Percentiles rank a stretch among this genome's conserved stretches.
phyloP scores from a whole-genome alignment of 2,797 vertebrate genomes.

The Eidolon dupreanum region DNA sequence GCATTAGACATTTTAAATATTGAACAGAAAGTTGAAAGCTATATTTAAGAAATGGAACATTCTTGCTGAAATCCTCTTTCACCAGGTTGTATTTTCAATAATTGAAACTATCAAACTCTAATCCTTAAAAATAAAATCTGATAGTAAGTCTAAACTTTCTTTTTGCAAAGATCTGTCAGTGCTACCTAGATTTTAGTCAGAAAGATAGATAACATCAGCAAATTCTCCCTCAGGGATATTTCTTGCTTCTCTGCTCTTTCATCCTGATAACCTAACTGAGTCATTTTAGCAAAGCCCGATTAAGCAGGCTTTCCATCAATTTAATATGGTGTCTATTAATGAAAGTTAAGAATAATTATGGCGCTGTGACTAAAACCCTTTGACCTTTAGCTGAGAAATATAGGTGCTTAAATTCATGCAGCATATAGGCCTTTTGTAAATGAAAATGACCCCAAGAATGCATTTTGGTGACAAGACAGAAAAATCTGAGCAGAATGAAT shows the following conservation, averaged over 20 bases:
- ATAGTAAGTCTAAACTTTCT: slow-evolving; percentile 9
- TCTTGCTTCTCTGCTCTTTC: neutral
- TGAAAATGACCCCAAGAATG: slow-evolving; percentile 12
- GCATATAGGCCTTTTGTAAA: neutral
- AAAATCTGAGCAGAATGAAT: slow-evolving; percentile 19
- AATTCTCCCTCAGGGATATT: neutral
- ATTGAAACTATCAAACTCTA: neutral
- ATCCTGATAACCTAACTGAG: slow-evolving; percentile 41
- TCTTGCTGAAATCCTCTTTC: neutral
- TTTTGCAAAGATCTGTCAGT: neutral
- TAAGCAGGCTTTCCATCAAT: slow-evolving; percentile 58
- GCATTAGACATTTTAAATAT: neutral
- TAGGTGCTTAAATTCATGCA: neutral
- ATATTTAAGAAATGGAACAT: neutral
- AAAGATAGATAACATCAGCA: slow-evolving; percentile 45
- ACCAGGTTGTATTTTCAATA: neutral
- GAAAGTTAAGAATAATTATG: slow-evolving; percentile 59
- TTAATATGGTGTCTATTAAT: slow-evolving; percentile 67
- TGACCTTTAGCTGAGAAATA: slow-evolving; percentile 54
- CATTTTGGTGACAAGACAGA: slow-evolving; percentile 5
- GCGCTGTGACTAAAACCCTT: slow-evolving; percentile 58
- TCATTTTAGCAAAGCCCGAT: slow-evolving; percentile 41
- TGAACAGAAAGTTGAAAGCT: neutral
- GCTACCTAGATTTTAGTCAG: slow-evolving; percentile 40
- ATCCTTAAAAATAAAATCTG: slow-evolving; percentile 49